phyloP scores from a whole-genome alignment of 2,797 vertebrate species.

The Labeo calbasu region DNA sequence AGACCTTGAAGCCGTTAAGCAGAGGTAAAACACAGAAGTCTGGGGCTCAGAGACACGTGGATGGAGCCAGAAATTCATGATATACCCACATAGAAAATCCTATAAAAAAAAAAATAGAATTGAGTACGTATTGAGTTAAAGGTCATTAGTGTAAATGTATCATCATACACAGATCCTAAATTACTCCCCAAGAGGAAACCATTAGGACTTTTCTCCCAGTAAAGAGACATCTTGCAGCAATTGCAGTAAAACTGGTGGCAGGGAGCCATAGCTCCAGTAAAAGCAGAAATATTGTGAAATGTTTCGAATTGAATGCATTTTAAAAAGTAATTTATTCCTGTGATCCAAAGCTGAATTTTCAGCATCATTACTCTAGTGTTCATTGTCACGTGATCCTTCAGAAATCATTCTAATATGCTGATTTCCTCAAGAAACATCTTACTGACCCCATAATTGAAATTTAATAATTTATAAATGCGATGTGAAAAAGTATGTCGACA shows the following conservation, averaged over 20 bases:
- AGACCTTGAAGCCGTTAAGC: background rate
- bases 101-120: background rate
- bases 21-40: constrained; percentile 2
- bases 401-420: background rate
- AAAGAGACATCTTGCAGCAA: background rate
- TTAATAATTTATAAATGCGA: too few species aligned
- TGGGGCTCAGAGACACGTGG: background rate
- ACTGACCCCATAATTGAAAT: background rate
- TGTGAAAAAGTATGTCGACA: too few species aligned
- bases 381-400: background rate
- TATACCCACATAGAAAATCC: background rate
- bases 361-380: background rate
- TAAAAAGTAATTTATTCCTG: background rate
- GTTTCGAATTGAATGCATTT: background rate
- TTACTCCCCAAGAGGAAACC: background rate
- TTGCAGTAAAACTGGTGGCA: constrained; percentile 7
- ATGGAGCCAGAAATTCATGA: background rate
- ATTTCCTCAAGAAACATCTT: background rate
- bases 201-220: background rate
- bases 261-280: background rate
- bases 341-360: background rate
- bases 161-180: constrained; percentile 3
- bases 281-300: background rate
- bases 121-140: background rate
- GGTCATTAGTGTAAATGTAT: constrained; percentile 9